Evolutionary conservation across 2,797 vertebrate genomes (phyloP).

Genomic region (Pelodytes ibericus): DNA sequence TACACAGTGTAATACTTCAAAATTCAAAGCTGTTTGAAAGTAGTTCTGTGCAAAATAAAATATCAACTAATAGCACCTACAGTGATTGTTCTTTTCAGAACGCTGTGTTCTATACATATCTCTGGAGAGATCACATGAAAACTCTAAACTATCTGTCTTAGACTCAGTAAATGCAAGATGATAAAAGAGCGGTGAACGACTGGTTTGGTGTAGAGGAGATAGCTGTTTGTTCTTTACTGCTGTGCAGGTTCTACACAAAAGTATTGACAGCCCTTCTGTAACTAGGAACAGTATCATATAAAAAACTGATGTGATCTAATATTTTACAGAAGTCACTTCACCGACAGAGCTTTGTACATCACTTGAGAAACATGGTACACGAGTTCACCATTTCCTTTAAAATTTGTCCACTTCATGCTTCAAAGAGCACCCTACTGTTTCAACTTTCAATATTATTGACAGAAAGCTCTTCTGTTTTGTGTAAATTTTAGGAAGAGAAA

Average conservation of each 20-base stretch:
- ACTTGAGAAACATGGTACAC: slow-evolving; percentile 26
- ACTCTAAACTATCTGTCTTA: slow-evolving; percentile 18
- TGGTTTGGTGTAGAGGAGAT: slow-evolving; percentile 38
- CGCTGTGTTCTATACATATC: slow-evolving; percentile 25
- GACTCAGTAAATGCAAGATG: slow-evolving; percentile 30
- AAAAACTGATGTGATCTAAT: slow-evolving; percentile 34
- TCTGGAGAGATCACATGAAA: slow-evolving; percentile 36
- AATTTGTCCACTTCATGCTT: slow-evolving; percentile 47
- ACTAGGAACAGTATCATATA: slow-evolving; percentile 20
- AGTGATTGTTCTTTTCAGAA: slow-evolving; percentile 40
- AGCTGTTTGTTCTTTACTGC: slow-evolving; percentile 47
- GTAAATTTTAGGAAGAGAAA: slow-evolving; percentile 9
- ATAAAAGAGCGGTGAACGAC: slow-evolving; percentile 47
- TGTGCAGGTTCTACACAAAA: slow-evolving; percentile 34
- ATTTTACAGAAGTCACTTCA: slow-evolving; percentile 33
- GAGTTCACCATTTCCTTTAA: slow-evolving; percentile 43
- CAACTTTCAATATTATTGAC: slow-evolving; percentile 41
- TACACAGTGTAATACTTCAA: no score
- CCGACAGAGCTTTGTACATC: slow-evolving; percentile 38
- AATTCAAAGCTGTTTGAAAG: no score
- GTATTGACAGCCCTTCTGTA: slow-evolving; percentile 33
- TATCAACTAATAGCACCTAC: slow-evolving; percentile 26
- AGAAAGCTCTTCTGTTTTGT: slow-evolving; percentile 23
- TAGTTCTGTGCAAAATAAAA: background rate
- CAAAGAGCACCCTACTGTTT: slow-evolving; percentile 36